Evolutionary conservation across 2,797 vertebrate genomes (phyloP).

Genomic region (Carapus acus): DNA sequence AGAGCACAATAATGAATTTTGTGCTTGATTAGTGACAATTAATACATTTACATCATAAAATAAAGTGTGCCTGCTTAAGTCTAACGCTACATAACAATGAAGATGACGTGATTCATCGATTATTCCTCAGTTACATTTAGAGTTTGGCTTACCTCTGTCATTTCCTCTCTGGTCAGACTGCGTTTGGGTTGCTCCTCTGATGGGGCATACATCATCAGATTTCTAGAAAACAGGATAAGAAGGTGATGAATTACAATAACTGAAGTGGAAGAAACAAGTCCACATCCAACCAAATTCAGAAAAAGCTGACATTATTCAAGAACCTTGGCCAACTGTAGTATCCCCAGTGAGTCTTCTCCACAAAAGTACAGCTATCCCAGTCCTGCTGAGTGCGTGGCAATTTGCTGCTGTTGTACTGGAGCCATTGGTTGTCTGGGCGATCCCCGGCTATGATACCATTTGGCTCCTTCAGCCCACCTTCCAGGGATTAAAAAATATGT

Average conservation of each 20-base stretch:
- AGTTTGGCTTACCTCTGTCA: constrained; percentile 83
- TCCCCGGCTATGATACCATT: constrained; percentile 77
- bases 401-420: constrained; percentile 84
- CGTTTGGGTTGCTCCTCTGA: constrained; percentile 86
- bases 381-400: constrained; percentile 83
- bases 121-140: too few relatives aligned
- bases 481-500: too few relatives aligned
- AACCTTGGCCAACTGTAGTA: constrained; percentile 95
- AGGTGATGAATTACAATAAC: constrained; percentile 4
- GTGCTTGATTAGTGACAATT: too few relatives aligned
- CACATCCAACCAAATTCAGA: background rate
- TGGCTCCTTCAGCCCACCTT: constrained; percentile 74
- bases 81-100: too few relatives aligned
- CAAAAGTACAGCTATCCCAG: constrained; percentile 86
- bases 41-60: too few relatives aligned
- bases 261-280: background rate
- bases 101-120: too few relatives aligned
- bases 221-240: constrained; percentile 62
- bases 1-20: constrained; percentile 11
- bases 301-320: constrained; percentile 22
- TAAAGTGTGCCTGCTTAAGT: too few relatives aligned
- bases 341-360: constrained; percentile 98
- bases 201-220: constrained; percentile 86
- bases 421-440: constrained; percentile 89
- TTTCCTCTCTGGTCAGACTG: constrained; percentile 80